These are phyloP conservation scores for Leptopilina boulardi DNA, from an alignment of 1,140 invertebrate species.

Conservation along the genomic window DNA sequence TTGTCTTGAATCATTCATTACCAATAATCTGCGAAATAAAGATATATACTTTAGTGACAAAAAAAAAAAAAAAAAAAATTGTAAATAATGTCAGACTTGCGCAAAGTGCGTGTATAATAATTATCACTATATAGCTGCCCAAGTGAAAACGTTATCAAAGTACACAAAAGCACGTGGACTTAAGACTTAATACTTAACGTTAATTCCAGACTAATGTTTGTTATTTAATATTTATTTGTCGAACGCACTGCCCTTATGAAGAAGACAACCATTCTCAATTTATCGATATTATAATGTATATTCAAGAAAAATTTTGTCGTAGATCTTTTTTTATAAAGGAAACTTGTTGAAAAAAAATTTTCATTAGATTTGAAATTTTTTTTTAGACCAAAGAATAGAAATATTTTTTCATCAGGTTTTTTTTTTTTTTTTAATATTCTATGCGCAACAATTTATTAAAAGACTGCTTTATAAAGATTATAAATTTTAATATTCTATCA, in stretches of 20 bases:
- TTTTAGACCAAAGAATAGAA: too few relatives aligned
- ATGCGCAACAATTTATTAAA: too few relatives aligned
- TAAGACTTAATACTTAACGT: slow-evolving; percentile 31
- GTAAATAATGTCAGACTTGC: slow-evolving; percentile 42
- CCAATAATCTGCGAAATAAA: slow-evolving; percentile 45
- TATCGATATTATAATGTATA: background rate
- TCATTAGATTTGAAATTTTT: too few relatives aligned
- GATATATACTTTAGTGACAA: slow-evolving; percentile 39
- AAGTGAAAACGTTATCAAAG: slow-evolving; percentile 14
- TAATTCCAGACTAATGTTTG: slow-evolving; percentile 20
- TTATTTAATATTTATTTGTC: slow-evolving; percentile 30
- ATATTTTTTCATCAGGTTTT: too few relatives aligned
- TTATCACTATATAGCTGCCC: background rate
- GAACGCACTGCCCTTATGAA: slow-evolving; percentile 11
- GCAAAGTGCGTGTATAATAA: slow-evolving; percentile 4
- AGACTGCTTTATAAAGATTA: too few relatives aligned
- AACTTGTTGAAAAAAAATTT: too few relatives aligned
- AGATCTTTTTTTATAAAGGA: too few relatives aligned
- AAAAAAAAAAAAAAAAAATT: slow-evolving; percentile 43
- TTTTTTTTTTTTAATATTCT: too few relatives aligned
- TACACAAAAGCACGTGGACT: slow-evolving; percentile 27
- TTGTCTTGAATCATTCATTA: slow-evolving; percentile 19
- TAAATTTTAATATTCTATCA: too few relatives aligned
- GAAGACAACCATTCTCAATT: background rate
- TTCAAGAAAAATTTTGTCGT: background rate